Conservation (phyloP, 2,888 invertebrate species). For the Clunio marinus region DNA sequence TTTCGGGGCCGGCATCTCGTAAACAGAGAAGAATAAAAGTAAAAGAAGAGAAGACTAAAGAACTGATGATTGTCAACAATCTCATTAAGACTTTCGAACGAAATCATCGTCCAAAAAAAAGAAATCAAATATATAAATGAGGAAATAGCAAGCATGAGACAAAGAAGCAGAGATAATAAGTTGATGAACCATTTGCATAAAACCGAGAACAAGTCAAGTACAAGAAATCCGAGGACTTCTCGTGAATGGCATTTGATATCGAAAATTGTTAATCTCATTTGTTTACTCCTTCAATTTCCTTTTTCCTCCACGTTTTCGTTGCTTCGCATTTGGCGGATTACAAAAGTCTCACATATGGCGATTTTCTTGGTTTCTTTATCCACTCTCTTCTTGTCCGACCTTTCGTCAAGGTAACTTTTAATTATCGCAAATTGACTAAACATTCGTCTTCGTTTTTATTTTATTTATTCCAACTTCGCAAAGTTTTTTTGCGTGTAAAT, state of each 20-base stretch:
- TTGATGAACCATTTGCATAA: slow-evolving; percentile 26
- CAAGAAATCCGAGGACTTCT: no score
- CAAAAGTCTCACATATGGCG: not conserved
- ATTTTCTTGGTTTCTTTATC: not conserved
- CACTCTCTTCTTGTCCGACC: not conserved
- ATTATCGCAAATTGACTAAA: slow-evolving; percentile 27
- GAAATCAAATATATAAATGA: no score
- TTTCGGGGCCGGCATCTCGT: slow-evolving; percentile 6
- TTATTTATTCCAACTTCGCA: slow-evolving; percentile 2
- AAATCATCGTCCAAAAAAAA: not conserved
- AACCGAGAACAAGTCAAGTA: not conserved
- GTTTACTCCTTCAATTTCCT: slow-evolving; percentile 11
- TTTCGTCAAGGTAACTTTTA: slow-evolving; percentile 35
- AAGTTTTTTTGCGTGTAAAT: not conserved
- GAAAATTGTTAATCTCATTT: slow-evolving; percentile 28
- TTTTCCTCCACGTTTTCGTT: not conserved
- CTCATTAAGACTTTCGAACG: slow-evolving; percentile 13
- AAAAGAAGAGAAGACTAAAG: slow-evolving; percentile 5
- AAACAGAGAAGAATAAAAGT: not conserved
- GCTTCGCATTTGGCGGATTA: not conserved
- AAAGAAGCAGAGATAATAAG: slow-evolving; percentile 2
- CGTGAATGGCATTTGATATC: slow-evolving; percentile 24
- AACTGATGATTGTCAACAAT: slow-evolving; percentile 30
- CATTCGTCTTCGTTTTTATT: not conserved
- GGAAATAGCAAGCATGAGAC: not conserved